Conservation (phyloP, 2,113 vertebrate species). For the Cebidichthys violaceus region DNA sequence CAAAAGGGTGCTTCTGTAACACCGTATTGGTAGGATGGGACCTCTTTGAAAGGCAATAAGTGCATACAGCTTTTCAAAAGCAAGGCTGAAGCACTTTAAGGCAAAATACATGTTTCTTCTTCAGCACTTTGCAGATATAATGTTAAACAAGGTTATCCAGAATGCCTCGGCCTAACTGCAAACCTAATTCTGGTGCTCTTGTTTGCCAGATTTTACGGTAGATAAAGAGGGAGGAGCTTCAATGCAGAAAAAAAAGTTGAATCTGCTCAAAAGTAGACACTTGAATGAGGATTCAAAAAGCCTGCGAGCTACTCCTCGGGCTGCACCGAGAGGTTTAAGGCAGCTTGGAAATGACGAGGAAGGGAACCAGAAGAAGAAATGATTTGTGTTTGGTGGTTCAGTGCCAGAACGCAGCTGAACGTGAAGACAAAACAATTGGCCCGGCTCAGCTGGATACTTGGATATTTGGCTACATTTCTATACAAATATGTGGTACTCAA, state of each 20-base stretch:
- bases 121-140: background rate
- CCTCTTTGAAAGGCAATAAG: conserved; percentile 7
- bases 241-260: background rate
- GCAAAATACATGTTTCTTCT: conserved; percentile 11
- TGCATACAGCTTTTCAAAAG: conserved; percentile 30
- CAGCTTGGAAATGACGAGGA: background rate
- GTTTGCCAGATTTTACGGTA: background rate
- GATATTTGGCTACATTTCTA: background rate
- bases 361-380: background rate
- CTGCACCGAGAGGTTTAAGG: background rate
- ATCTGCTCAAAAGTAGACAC: background rate
- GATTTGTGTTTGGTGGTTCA: background rate
- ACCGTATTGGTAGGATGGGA: background rate
- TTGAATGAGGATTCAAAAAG: background rate
- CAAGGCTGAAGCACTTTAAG: background rate
- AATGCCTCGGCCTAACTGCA: background rate
- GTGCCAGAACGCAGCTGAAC: background rate
- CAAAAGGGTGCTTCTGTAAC: background rate
- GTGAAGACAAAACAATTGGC: background rate
- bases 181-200: background rate
- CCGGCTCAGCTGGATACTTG: background rate
- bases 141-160: background rate
- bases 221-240: background rate
- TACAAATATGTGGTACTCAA: background rate
- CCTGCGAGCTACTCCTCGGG: background rate